Evolutionary conservation across 1,140 invertebrate species (phyloP).

Genomic region (Pseudomyrmex cubaensis): DNA sequence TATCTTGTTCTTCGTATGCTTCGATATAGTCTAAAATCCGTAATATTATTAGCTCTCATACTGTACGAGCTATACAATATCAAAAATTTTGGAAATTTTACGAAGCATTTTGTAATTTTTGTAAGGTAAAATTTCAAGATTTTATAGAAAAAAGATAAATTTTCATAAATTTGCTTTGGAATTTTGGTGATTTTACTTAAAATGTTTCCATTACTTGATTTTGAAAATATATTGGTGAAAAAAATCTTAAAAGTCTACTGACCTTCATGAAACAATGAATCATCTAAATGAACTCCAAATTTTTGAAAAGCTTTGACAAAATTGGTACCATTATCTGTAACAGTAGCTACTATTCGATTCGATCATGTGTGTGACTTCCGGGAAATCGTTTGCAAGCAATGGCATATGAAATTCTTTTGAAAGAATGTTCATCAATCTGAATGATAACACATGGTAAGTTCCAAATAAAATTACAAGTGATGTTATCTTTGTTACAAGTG

Average conservation of each 20-base stretch:
- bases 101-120: no score
- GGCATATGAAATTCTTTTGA: slow-evolving; percentile 1
- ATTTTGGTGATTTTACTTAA: no score
- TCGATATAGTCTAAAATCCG: neutral
- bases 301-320: slow-evolving; percentile 4
- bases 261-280: slow-evolving; percentile 9
- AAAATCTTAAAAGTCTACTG: neutral
- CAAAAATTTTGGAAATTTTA: no score
- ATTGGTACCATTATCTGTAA: slow-evolving; percentile 13
- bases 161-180: no score
- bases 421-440: slow-evolving; percentile 6
- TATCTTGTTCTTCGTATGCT: neutral
- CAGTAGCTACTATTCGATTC: neutral
- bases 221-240: neutral
- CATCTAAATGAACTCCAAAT: neutral
- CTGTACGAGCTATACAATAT: no score
- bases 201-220: neutral
- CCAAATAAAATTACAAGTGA: no score
- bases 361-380: slow-evolving; percentile 1
- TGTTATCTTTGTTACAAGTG: no score
- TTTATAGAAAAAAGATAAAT: no score
- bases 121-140: no score
- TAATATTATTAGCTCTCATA: no score
- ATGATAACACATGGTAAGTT: neutral
- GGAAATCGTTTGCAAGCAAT: slow-evolving; percentile 20